These are phyloP conservation scores for Pemphigus obesinymphae DNA, from an alignment of 1,140 invertebrate genomes.

Conservation along the genomic window DNA sequence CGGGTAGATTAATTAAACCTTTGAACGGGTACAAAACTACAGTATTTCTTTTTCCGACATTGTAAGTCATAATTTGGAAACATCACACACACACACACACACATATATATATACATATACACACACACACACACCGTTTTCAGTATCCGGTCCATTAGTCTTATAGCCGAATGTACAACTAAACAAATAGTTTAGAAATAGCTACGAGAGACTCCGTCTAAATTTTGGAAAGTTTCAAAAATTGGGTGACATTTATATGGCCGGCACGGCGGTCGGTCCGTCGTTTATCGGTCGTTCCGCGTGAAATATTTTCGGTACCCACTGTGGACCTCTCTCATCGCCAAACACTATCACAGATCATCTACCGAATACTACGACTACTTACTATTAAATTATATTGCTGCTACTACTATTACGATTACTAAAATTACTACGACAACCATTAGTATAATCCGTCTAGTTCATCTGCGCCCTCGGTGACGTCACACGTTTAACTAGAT, in stretches of 20 bases:
- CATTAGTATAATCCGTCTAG: no score
- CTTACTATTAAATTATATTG: background rate
- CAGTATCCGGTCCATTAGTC: constrained; percentile 6
- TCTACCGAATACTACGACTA: background rate
- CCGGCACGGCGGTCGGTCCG: background rate
- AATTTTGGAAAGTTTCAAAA: background rate
- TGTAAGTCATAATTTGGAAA: background rate
- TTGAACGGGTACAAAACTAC: background rate
- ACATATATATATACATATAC: background rate
- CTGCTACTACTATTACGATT: no score
- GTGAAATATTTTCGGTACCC: background rate
- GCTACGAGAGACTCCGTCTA: background rate
- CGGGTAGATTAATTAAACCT: background rate
- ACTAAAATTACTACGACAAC: no score
- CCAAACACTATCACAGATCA: background rate
- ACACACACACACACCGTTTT: background rate
- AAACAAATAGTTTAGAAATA: background rate
- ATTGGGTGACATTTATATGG: background rate
- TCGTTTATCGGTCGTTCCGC: constrained; percentile 29
- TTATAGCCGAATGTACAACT: background rate
- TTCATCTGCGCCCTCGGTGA: no score
- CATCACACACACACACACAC: background rate
- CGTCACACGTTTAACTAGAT: no score
- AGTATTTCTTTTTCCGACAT: background rate
- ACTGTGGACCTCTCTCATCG: background rate